Conservation (phyloP, 2,888 invertebrate species). For the Helicoverpa assulta region DNA sequence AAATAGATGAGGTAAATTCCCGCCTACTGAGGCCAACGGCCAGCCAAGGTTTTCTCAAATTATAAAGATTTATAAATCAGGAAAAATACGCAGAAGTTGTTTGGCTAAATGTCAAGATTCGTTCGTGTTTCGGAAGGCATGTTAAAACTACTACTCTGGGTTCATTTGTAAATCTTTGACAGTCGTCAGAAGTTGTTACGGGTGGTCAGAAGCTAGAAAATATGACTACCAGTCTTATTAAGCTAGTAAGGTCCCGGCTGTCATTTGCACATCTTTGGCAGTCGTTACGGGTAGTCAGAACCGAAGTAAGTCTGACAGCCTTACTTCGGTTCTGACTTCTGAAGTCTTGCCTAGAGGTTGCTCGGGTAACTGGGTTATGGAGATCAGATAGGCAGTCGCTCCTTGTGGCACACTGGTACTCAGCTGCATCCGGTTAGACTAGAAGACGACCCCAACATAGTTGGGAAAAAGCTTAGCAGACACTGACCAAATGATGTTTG, state of each 20-base stretch:
- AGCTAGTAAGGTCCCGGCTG: too few relatives aligned
- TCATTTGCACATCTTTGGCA: too few relatives aligned
- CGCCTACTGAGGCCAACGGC: not conserved
- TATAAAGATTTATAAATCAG: not conserved
- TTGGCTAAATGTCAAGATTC: not conserved
- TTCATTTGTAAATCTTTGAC: not conserved
- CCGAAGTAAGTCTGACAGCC: too few relatives aligned
- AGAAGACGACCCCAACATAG: not conserved
- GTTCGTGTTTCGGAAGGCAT: not conserved
- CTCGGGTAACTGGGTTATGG: too few relatives aligned
- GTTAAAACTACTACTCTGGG: not conserved
- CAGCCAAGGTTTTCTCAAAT: conserved; percentile 1
- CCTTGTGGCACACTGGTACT: too few relatives aligned
- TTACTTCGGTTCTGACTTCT: too few relatives aligned
- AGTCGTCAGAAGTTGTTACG: too few relatives aligned
- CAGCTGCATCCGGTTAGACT: not conserved
- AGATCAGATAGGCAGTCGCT: too few relatives aligned
- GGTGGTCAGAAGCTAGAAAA: not conserved
- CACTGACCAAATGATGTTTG: not conserved
- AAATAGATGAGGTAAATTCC: conserved; percentile 6
- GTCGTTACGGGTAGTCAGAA: too few relatives aligned
- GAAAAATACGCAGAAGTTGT: not conserved
- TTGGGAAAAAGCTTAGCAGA: not conserved
- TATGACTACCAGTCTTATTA: not conserved
- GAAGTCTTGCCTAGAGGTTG: too few relatives aligned